Evolutionary conservation across 1,140 invertebrate genomes (phyloP).

Genomic region (Maconellicoccus hirsutus): DNA sequence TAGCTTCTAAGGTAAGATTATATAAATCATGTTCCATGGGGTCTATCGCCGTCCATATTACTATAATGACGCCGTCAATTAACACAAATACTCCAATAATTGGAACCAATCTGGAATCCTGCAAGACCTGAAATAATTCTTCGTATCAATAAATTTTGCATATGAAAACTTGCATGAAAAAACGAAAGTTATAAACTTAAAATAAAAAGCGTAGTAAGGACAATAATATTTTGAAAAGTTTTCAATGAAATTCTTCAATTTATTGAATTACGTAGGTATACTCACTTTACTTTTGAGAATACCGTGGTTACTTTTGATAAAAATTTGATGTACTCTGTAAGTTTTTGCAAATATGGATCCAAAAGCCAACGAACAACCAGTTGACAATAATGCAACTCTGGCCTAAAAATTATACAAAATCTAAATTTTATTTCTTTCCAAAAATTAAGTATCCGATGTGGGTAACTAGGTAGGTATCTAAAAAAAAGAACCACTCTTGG

Average conservation of each 20-base stretch:
- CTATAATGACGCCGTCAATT: slow-evolving; percentile 65
- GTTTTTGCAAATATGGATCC: slow-evolving; percentile 86
- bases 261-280: background rate
- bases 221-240: too few species aligned
- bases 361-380: slow-evolving; percentile 74
- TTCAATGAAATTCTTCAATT: too few species aligned
- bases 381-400: slow-evolving; percentile 72
- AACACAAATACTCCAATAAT: slow-evolving; percentile 63
- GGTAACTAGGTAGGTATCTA: too few species aligned
- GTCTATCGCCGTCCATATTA: slow-evolving; percentile 66
- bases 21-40: slow-evolving; percentile 71
- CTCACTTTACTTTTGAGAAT: slow-evolving; percentile 50
- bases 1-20: slow-evolving; percentile 71
- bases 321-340: slow-evolving; percentile 74
- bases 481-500: too few species aligned
- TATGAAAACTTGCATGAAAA: too few species aligned
- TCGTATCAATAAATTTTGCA: background rate
- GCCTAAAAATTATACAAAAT: slow-evolving; percentile 44
- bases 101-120: slow-evolving; percentile 70
- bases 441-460: too few species aligned
- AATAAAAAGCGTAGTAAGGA: too few species aligned
- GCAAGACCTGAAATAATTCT: slow-evolving; percentile 48
- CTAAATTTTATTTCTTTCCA: too few species aligned
- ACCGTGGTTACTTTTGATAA: slow-evolving; percentile 54
- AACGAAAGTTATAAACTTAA: too few species aligned